Evolutionary conservation across 2,888 invertebrate species (phyloP).

Genomic region (Gnatocerus cornutus): DNA sequence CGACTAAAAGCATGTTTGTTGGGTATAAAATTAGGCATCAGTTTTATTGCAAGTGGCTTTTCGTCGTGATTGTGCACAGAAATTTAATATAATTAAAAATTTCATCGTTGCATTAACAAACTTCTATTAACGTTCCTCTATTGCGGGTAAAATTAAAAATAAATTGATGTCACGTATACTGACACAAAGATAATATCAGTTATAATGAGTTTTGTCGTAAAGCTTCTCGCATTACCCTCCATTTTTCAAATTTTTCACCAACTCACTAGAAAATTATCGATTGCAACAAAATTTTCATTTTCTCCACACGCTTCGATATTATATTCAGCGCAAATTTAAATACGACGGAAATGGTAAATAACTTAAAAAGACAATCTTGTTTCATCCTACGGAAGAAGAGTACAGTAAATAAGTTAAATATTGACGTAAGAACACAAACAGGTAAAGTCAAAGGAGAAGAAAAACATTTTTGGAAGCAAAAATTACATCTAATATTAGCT

Average conservation of each 20-base stretch:
- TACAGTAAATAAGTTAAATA: slow-evolving; percentile 1
- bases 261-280: slow-evolving; percentile 19
- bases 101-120: slow-evolving; percentile 27
- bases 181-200: slow-evolving; percentile 46
- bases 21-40: slow-evolving; percentile 22
- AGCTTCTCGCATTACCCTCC: slow-evolving; percentile 23
- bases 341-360: background rate
- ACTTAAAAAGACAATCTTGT: slow-evolving; percentile 4
- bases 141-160: slow-evolving; percentile 46
- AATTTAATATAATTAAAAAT: slow-evolving; percentile 43
- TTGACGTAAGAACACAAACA: slow-evolving; percentile 2
- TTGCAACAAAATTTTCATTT: background rate
- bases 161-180: slow-evolving; percentile 47
- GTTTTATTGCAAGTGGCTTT: slow-evolving; percentile 25
- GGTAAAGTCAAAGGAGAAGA: slow-evolving; percentile 1
- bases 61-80: slow-evolving; percentile 20
- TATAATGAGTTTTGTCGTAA: slow-evolving; percentile 45
- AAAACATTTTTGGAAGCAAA: background rate
- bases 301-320: slow-evolving; percentile 1
- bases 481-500: slow-evolving; percentile 4
- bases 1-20: slow-evolving; percentile 17
- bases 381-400: slow-evolving; percentile 4
- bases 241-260: slow-evolving; percentile 20
- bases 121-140: slow-evolving; percentile 39
- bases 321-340: background rate